Evolutionary conservation across 2,888 invertebrate species (phyloP).

Genomic region (Lydus trimaculatus): DNA sequence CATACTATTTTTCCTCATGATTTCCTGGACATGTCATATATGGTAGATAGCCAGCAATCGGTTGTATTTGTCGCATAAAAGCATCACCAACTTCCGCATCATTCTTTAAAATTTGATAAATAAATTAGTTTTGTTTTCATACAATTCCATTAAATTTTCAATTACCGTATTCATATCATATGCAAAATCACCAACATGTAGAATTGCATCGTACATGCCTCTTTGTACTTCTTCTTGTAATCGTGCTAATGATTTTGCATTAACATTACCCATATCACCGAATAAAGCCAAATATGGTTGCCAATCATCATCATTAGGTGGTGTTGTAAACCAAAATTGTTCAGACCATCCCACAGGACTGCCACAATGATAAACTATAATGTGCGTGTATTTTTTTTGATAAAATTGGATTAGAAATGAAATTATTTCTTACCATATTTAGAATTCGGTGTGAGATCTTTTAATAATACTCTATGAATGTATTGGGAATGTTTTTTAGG

Average conservation of each 20-base stretch:
- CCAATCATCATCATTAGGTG: conserved; percentile 76
- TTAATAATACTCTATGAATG: conserved; percentile 77
- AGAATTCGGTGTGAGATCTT: conserved; percentile 67
- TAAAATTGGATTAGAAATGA: conserved; percentile 6
- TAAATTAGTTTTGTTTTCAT: not conserved
- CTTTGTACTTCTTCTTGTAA: conserved; percentile 85
- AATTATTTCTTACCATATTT: conserved; percentile 66
- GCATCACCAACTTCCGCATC: conserved; percentile 86
- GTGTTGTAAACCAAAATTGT: conserved; percentile 77
- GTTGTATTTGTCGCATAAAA: conserved; percentile 92
- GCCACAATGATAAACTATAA: conserved; percentile 83
- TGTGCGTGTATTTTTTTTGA: no score
- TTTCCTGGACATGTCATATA: conserved; percentile 95
- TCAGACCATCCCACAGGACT: conserved; percentile 84
- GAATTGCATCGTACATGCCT: conserved; percentile 81
- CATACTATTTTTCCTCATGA: conserved; percentile 85
- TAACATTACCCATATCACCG: conserved; percentile 94
- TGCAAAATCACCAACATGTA: conserved; percentile 95
- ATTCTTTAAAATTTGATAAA: conserved; percentile 63
- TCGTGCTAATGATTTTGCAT: conserved; percentile 85
- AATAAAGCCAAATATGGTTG: conserved; percentile 83
- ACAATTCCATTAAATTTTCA: conserved; percentile 21
- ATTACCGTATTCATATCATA: conserved; percentile 87
- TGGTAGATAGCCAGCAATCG: conserved; percentile 87
- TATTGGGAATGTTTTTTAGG: conserved; percentile 69